These are phyloP conservation scores for Trachelus stipa DNA, from an alignment of 2,888 invertebrate species.

Conservation along the genomic window DNA sequence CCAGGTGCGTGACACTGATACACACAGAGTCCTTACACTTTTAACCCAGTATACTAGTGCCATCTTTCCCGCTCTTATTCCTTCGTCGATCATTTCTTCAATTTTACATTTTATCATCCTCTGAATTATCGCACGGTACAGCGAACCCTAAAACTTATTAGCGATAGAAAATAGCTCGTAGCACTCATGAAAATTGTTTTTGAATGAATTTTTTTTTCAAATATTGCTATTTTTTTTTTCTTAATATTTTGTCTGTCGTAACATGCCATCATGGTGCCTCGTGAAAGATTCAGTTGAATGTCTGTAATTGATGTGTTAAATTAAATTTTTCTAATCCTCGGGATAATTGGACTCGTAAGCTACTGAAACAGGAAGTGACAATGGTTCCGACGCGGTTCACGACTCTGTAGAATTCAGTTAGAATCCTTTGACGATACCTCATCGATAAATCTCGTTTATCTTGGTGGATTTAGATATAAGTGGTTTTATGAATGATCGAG, in stretches of 20 bases:
- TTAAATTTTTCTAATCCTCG: not conserved
- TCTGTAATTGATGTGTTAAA: not conserved
- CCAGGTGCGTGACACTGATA: conserved; percentile 38
- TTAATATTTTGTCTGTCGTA: no score
- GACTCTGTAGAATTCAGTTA: not conserved
- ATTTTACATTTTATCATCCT: not conserved
- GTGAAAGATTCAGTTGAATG: not conserved
- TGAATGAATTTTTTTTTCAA: no score
- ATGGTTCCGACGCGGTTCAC: not conserved
- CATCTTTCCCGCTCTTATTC: not conserved
- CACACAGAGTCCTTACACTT: not conserved
- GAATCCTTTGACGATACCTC: not conserved
- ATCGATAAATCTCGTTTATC: not conserved
- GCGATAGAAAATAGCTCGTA: not conserved
- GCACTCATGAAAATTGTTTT: not conserved
- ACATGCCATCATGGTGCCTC: no score
- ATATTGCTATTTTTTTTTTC: not conserved
- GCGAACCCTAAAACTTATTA: not conserved
- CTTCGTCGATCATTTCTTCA: not conserved
- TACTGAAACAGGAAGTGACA: not conserved
- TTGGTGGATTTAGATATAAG: not conserved
- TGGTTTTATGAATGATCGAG: not conserved
- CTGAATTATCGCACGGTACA: not conserved
- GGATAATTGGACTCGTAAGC: not conserved
- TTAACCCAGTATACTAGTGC: not conserved